A percentile compares a stretch with the other conserved stretches of the same genome.
Evolutionary conservation across 2,888 invertebrate genomes (phyloP).

Genomic region (Stramonita haemastoma): DNA sequence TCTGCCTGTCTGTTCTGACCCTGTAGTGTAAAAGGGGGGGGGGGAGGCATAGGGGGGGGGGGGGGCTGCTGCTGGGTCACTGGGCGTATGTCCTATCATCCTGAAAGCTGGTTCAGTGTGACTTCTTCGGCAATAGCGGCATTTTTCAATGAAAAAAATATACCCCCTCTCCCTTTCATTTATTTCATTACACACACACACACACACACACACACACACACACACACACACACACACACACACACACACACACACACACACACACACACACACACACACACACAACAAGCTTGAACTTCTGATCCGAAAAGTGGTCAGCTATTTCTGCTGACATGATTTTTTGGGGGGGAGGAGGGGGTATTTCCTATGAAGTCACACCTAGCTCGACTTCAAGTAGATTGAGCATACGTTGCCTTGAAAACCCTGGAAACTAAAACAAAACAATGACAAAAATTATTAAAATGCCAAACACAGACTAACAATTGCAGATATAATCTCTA

Average conservation of each 20-base stretch:
- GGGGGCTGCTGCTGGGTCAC: too few relatives aligned
- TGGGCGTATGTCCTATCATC: neutral
- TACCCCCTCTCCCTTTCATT: neutral
- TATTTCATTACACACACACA: slow-evolving; percentile 39
- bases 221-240: neutral
- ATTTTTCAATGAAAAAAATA: neutral
- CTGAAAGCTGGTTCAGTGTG: neutral
- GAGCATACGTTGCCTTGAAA: neutral
- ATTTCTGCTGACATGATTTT: neutral
- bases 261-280: neutral
- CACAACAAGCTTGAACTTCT: neutral
- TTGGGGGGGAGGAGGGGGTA: neutral
- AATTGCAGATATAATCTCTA: too few relatives aligned
- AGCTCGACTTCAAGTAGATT: neutral
- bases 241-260: neutral
- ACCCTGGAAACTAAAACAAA: neutral
- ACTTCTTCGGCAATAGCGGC: neutral
- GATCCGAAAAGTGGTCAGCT: too few relatives aligned
- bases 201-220: slow-evolving; percentile 9
- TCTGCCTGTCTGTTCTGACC: too few relatives aligned
- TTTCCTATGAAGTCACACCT: neutral
- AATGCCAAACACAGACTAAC: too few relatives aligned
- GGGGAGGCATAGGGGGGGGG: too few relatives aligned
- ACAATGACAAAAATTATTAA: neutral
- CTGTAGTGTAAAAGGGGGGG: too few relatives aligned